These are phyloP conservation scores for Myotis brandtii DNA, from an alignment of 2,113 vertebrate genomes.

Conservation along the genomic window DNA sequence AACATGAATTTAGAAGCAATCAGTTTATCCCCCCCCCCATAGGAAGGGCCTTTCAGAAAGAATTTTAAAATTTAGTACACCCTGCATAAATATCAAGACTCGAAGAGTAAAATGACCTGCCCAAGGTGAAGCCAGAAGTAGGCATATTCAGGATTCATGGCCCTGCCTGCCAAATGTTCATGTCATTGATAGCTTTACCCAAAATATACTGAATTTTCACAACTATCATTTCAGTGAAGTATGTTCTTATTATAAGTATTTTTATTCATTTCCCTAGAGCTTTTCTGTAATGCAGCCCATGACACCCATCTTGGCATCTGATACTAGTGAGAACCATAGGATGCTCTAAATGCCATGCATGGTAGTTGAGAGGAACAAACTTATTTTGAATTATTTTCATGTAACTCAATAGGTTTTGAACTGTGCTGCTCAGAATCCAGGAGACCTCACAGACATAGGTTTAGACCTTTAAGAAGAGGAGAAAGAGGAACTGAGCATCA, in stretches of 20 bases:
- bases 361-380: background rate
- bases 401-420: background rate
- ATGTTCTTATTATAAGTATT: background rate
- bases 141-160: background rate
- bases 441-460: background rate
- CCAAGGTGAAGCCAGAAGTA: background rate
- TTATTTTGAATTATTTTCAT: constrained; percentile 19
- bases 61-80: background rate
- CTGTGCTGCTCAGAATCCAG: background rate
- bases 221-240: background rate
- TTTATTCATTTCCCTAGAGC: background rate
- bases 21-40: background rate
- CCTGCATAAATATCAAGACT: background rate
- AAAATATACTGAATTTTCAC: background rate
- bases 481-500: background rate
- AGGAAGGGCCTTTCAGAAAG: background rate
- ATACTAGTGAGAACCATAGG: background rate
- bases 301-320: background rate
- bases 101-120: background rate
- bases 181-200: background rate
- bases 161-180: background rate
- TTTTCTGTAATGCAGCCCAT: background rate
- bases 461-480: background rate
- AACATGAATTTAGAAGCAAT: background rate
- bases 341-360: background rate